Evolutionary conservation across 2,797 vertebrate species (phyloP).

Genomic region (Sebastes reedi): DNA sequence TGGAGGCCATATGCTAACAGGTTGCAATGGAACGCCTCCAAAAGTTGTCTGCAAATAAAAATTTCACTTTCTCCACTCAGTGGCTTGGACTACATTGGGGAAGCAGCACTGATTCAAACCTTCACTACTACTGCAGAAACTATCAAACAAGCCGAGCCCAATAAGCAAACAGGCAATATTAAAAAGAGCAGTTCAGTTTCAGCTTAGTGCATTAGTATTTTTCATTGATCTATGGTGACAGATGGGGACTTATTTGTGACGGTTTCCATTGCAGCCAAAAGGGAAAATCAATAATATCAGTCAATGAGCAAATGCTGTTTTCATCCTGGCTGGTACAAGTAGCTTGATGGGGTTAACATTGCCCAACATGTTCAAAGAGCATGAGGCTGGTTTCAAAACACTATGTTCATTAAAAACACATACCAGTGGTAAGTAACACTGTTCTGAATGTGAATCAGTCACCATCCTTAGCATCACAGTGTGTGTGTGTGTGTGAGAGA

Average conservation of each 20-base stretch:
- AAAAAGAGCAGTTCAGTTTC: neutral
- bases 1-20: neutral
- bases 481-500: neutral
- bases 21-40: neutral
- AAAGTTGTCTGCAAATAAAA: neutral
- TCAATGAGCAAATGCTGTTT: neutral
- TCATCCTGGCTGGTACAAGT: neutral
- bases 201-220: neutral
- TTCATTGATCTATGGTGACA: neutral
- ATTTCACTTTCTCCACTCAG: neutral
- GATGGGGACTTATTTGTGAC: neutral
- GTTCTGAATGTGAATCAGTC: neutral
- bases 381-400: neutral
- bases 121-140: neutral
- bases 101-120: conserved; percentile 20
- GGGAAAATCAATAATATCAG: conserved; percentile 13
- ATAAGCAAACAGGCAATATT: no score
- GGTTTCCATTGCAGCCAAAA: neutral
- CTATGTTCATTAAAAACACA: neutral
- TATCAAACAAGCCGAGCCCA: no score
- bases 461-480: neutral
- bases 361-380: neutral
- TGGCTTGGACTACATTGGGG: neutral
- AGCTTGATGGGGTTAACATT: neutral
- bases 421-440: no score